Base-by-base conservation (phyloP, 2,797 vertebrate genomes). In the Pogonophryne albipinna region DNA sequence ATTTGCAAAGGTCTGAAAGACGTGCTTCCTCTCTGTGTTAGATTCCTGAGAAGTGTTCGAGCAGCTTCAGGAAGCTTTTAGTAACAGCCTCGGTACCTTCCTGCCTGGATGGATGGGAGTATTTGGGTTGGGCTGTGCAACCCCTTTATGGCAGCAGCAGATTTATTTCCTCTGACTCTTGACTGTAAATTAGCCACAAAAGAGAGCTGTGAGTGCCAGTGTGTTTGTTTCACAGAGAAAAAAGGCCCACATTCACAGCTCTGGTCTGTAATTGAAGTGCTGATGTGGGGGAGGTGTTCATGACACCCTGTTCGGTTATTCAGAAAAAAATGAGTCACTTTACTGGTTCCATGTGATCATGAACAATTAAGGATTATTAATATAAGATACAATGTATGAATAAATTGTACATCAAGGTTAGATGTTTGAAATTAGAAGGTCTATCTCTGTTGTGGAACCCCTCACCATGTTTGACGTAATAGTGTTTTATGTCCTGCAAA, bases 11-110 rank as follows among this genome's bases (percentile, higher is more conserved):
- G 8, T 52, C 82, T 51, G 57, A 90, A 83, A 93, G 31, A 62
- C 15, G 55, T 80, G 90, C 91, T 92, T 94, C 91, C 90, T 92
- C 65, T 89, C 82, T 86, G 60, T 78, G 23, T 81, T 79, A 87
- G 91, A 92, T 93, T 95, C 91, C 94, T 92, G 84, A 91, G 86
- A 91, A 83, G 84, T 87, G 61, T 78, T 71, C 76, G 45, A 74
- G 51, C 69, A 59, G 76, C 66, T 84, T 23, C 72, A 79, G 74
- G 80, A 91, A 84, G 83, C 65, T 81, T 86, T 87, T 68, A 80
- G 74, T 83, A 93, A 87, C 82, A 88, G 70, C 38, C 79, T 64
- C 58, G 91, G 41, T n/a, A 91, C 79, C 66, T 95, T 93, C 88
- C 90, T 88, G 67, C 64, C 85, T 82, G 82, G 80, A 87, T 80